Evolutionary conservation across 1,140 invertebrate species (phyloP), one percentile per base, ranked within the genome.

Genomic region (Frieseomelitta varia): DNA sequence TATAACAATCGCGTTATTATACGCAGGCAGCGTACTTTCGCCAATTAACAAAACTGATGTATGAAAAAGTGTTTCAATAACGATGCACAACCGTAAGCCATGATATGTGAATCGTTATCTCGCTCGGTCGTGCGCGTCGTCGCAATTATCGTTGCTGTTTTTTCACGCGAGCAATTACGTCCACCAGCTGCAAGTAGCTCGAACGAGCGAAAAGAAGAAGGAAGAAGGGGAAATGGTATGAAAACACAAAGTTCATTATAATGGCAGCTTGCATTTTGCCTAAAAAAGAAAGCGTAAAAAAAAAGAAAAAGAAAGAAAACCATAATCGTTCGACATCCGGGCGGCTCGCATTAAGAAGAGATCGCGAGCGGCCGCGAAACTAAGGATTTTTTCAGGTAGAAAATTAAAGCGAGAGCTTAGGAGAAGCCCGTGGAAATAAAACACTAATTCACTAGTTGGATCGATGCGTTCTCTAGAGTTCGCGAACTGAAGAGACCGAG

Each of bases 381-480:
- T 84, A 88, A 90, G 86, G 77, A 90, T 84, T 87, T 87, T 90
- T 85, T 93, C 91, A 91, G 90, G 91, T 93, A 93, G 92, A 93
- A 93, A 93, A 93, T 93, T 91, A 92, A 92, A 92, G 91, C 90
- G 85, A 85, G 82, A 90, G 92, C 89, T 92, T 90, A 89, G 84
- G 90, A 89, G 89, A 88, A 88, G 87, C 88, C 82, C 87, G 39
- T 90, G 79, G 88, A 92, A 92, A 88, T 90, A 91, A 93, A 93
- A 92, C 87, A 92, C 89, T 93, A 93, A 92, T 91, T 91, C 91
- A 47, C 39, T 47, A 47, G 90, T 85, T 69, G 87, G 92, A 90
- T 92, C 90, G 91, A 91, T 91, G 92, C 88, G 91, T 90, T 87
- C 89, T 87, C 85, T 89, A 87, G 85, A 90, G 87, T 86, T 81